A percentile compares a stretch with the other conserved stretches of the same genome.
These are phyloP conservation scores for Cataglyphis livida DNA, from an alignment of 2,888 invertebrate genomes.

Conservation along the genomic window DNA sequence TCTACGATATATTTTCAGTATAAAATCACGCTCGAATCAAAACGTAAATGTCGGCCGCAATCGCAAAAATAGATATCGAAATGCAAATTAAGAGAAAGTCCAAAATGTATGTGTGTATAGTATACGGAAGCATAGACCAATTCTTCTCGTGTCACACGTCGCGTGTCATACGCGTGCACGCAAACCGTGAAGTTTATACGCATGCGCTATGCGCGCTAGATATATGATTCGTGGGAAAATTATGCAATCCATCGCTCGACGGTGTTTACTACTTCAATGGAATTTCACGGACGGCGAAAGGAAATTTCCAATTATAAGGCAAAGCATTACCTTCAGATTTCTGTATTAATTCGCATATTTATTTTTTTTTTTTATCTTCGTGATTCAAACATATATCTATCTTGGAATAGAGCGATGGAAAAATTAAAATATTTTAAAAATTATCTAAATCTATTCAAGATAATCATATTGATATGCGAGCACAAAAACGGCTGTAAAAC, in stretches of 20 bases:
- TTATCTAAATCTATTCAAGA: slow-evolving; percentile 30
- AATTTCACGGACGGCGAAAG: slow-evolving; percentile 46
- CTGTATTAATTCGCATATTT: neutral
- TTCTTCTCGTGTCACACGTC: slow-evolving; percentile 36
- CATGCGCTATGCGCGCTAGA: slow-evolving; percentile 4
- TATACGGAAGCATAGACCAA: slow-evolving; percentile 59
- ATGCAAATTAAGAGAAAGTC: slow-evolving; percentile 79
- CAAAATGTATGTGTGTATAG: slow-evolving; percentile 37
- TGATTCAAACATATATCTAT: neutral
- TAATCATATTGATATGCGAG: neutral
- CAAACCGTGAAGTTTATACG: slow-evolving; percentile 28
- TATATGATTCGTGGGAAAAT: slow-evolving; percentile 44
- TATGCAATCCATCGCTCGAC: slow-evolving; percentile 57
- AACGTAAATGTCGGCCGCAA: slow-evolving; percentile 66
- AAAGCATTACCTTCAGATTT: neutral
- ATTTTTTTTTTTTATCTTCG: slow-evolving; percentile 11
- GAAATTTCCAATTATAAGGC: slow-evolving; percentile 32
- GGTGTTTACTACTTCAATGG: slow-evolving; percentile 59
- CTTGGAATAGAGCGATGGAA: neutral
- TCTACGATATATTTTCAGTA: slow-evolving; percentile 49
- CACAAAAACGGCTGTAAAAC: neutral
- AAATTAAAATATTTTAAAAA: slow-evolving; percentile 1
- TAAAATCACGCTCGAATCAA: slow-evolving; percentile 65
- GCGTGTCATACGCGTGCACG: slow-evolving; percentile 56
- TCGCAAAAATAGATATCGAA: slow-evolving; percentile 48